These are phyloP conservation scores for Edolisoma coerulescens DNA, from an alignment of 2,113 vertebrate genomes.

Conservation along the genomic window DNA sequence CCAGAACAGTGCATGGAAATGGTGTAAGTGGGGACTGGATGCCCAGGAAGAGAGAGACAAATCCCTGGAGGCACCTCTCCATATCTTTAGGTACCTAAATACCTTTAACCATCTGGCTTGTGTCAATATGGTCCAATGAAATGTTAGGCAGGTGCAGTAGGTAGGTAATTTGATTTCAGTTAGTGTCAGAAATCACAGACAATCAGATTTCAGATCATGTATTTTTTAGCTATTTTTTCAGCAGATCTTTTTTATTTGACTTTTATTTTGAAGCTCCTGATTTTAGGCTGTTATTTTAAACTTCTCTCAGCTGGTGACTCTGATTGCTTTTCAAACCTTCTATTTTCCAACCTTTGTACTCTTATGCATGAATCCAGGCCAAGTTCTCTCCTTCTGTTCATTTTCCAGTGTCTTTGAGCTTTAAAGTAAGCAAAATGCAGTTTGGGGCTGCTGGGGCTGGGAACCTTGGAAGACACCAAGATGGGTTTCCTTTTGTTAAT, in stretches of 20 bases:
- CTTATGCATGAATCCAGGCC: constrained; percentile 58
- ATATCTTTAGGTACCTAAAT: neutral
- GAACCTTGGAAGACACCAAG: neutral
- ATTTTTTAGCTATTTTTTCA: neutral
- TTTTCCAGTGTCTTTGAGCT: constrained; percentile 33
- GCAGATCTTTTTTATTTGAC: neutral
- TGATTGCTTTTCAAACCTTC: constrained; percentile 68
- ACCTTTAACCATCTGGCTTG: neutral
- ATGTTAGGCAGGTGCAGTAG: neutral
- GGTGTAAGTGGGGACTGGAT: neutral
- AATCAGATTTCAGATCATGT: neutral
- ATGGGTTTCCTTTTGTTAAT: neutral
- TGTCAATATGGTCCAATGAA: neutral
- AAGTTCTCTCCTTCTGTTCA: constrained; percentile 19
- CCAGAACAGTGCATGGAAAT: neutral
- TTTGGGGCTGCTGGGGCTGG: neutral
- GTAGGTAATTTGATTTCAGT: neutral
- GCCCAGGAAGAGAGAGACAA: neutral
- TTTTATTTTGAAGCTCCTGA: constrained; percentile 24
- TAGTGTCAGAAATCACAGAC: neutral
- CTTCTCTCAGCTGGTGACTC: constrained; percentile 58
- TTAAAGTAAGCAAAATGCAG: constrained; percentile 55
- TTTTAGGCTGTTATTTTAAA: constrained; percentile 64
- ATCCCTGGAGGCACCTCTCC: neutral
- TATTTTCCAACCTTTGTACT: constrained; percentile 61